Evolutionary conservation across 2,888 invertebrate genomes (phyloP).

Genomic region (Cataglyphis cursor): DNA sequence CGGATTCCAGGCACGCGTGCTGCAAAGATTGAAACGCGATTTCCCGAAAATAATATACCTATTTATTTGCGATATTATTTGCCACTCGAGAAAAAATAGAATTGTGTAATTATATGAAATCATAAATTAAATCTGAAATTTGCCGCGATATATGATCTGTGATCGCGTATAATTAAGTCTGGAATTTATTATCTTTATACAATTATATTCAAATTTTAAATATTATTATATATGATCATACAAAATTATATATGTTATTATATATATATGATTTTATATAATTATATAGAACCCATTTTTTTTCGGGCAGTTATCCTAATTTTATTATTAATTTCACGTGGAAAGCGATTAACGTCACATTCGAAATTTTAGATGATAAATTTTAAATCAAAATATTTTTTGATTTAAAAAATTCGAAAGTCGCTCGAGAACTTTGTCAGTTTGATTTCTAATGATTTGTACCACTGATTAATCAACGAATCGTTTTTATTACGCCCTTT

Average conservation of each 20-base stretch:
- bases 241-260: too few relatives aligned
- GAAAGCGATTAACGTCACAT: background rate
- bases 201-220: too few relatives aligned
- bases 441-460: background rate
- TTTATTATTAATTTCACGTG: background rate
- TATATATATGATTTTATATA: too few relatives aligned
- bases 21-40: slow-evolving; percentile 37
- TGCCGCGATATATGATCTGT: too few relatives aligned
- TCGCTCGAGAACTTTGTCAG: background rate
- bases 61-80: background rate
- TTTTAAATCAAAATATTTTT: background rate
- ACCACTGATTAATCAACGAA: background rate
- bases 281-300: too few relatives aligned
- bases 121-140: too few relatives aligned
- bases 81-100: background rate
- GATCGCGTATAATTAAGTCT: too few relatives aligned
- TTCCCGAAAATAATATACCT: slow-evolving; percentile 20
- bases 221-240: too few relatives aligned
- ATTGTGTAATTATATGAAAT: too few relatives aligned
- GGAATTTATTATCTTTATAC: too few relatives aligned
- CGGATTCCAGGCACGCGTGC: slow-evolving; percentile 35
- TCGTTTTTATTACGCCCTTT: background rate
- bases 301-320: too few relatives aligned
- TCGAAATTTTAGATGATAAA: background rate
- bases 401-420: background rate